Conservation (phyloP, 2,113 vertebrate species). For the human region DNA sequence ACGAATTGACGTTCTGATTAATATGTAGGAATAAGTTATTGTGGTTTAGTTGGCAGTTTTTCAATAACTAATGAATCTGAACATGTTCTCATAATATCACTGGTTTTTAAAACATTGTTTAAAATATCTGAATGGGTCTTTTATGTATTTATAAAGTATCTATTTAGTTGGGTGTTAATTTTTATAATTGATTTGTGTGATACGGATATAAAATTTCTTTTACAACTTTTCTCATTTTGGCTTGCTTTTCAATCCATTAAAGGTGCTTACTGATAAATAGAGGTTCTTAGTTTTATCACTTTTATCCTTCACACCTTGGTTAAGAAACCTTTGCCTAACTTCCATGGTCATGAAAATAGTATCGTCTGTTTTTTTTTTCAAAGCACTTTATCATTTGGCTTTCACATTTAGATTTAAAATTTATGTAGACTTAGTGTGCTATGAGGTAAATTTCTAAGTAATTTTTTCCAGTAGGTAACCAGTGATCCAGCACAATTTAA, state of each 20-base stretch:
- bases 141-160: background rate
- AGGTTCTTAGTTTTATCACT: background rate
- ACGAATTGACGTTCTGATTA: background rate
- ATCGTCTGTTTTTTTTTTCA: background rate
- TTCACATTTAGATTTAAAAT: background rate
- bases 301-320: background rate
- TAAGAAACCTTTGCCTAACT: background rate
- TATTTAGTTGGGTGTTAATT: background rate
- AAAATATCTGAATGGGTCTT: background rate
- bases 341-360: background rate
- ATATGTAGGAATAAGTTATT: background rate
- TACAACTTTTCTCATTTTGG: background rate
- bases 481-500: background rate
- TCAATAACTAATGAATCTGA: background rate
- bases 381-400: background rate
- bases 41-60: background rate
- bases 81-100: background rate
- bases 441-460: background rate
- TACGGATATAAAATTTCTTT: background rate
- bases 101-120: background rate
- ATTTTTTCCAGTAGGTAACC: background rate
- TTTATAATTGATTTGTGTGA: background rate
- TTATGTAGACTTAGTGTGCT: background rate
- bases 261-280: background rate
- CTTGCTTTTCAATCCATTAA: background rate